These are phyloP conservation scores for Macrobrachium rosenbergii DNA, from an alignment of 1,140 invertebrate species.

Conservation along the genomic window DNA sequence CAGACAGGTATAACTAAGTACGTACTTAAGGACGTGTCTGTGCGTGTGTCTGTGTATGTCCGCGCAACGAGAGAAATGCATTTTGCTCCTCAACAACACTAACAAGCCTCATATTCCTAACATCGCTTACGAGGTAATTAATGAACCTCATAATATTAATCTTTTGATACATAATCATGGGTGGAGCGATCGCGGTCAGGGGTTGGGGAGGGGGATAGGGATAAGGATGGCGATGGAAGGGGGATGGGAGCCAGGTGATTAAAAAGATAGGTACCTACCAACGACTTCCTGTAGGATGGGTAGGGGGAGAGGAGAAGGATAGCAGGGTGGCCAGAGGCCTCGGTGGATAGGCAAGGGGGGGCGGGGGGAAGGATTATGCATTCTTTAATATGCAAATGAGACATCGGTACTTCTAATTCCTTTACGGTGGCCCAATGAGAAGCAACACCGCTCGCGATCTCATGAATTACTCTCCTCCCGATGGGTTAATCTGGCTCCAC, in stretches of 20 bases:
- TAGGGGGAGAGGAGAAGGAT: background rate
- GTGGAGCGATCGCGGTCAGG: background rate
- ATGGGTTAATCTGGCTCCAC: no score
- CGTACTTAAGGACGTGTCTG: background rate
- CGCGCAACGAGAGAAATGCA: no score
- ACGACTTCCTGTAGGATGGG: background rate
- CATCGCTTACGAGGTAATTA: no score
- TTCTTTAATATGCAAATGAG: slow-evolving; percentile 11
- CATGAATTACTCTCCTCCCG: no score
- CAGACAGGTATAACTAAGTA: no score
- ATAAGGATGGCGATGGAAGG: background rate
- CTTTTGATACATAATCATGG: slow-evolving; percentile 3
- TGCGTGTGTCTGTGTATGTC: no score
- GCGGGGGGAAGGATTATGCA: background rate
- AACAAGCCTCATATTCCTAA: background rate
- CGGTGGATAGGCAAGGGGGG: background rate
- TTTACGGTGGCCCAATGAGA: no score
- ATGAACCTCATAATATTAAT: no score
- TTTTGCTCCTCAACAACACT: background rate
- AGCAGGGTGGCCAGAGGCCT: background rate
- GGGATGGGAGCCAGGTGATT: no score
- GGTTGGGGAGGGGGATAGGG: background rate
- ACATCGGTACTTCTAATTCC: no score
- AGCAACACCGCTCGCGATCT: no score
- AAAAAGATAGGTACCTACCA: no score